Conservation (phyloP, 1,140 invertebrate genomes). For the Calliopsis andreniformis region DNA sequence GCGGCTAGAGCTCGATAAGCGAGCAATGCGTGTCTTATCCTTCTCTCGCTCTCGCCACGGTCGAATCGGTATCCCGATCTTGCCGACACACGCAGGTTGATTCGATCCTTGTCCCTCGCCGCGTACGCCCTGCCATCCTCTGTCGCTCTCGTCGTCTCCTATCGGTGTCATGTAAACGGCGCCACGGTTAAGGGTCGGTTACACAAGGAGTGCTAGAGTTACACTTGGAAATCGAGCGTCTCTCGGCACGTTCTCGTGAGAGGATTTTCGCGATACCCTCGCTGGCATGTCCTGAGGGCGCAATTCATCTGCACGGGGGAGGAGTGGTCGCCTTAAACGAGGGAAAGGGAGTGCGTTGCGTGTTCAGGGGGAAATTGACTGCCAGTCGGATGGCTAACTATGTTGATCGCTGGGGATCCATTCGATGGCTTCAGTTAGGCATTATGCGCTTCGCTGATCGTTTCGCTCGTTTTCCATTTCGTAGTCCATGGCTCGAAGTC, state of each 20-base stretch:
- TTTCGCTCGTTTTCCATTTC: no score
- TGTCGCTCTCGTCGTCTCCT: conserved; percentile 14
- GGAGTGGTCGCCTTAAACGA: not conserved
- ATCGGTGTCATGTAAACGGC: conserved; percentile 37
- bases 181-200: conserved; percentile 51
- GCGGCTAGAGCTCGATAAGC: conserved; percentile 56
- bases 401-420: no score
- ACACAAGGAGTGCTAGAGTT: conserved; percentile 40
- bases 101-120: conserved; percentile 31
- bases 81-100: conserved; percentile 57
- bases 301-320: not conserved
- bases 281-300: conserved; percentile 25
- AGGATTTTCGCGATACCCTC: conserved; percentile 29
- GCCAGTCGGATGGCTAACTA: no score
- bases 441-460: no score
- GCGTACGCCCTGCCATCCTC: not conserved
- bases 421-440: no score
- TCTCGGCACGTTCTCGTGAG: conserved; percentile 14
- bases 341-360: not conserved
- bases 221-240: conserved; percentile 29
- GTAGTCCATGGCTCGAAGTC: no score
- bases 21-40: conserved; percentile 52
- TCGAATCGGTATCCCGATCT: conserved; percentile 48
- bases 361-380: no score
- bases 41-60: not conserved